Base-by-base conservation (phyloP, 2,797 vertebrate genomes). In the Brachyalestes nurse region DNA sequence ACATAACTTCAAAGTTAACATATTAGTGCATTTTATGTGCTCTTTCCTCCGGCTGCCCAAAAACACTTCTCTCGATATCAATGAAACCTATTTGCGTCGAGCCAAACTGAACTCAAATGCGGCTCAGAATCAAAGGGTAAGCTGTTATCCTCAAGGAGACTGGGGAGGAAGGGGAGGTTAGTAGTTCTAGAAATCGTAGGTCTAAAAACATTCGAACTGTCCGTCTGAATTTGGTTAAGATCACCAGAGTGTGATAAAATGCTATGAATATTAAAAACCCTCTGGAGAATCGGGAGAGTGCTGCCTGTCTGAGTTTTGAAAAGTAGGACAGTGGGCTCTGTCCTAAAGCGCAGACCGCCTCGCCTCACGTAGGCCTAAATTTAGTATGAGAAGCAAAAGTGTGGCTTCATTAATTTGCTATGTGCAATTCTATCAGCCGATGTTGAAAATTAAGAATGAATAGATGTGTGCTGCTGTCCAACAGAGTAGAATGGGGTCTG, bases 1-100 rank as follows among this genome's bases (percentile, higher is more conserved):
- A 92, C 89, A 89, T 86, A 85, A 92, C 92, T 95, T 93, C 91
- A 91, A 92, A 85, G 91, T 90, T 58, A 90, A 92, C 91, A 93
- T 91, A 93, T 94, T 93, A 95, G 94, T 95, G 94, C 94, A 94
- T 95, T 93, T 93, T 90, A 92, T 93, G 94, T 94, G 93, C 93
- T 93, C 91, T 91, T 89, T 91, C 89, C 88, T 90, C 77, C 74
- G 25, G 89, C 90, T 88, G 88, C 83, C 88, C 88, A 92, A 42
- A 51, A 51, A 62, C 60, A 89, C 57, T 87, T 88, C 85, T 88
- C 82, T 87, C 62, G 19, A 90, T 82, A 60, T 80, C 84, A 88
- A 83, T 86, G 87, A 90, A 90, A 93, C 87, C 86, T 85, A 89
- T 89, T 90, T 92, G 78, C 40, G 58, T 62, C 28, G 71, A 81